A percentile compares a stretch with the other conserved stretches of the same genome.
Conservation (phyloP, 2,797 vertebrate species). For the Enteromius unitaeniatus region DNA sequence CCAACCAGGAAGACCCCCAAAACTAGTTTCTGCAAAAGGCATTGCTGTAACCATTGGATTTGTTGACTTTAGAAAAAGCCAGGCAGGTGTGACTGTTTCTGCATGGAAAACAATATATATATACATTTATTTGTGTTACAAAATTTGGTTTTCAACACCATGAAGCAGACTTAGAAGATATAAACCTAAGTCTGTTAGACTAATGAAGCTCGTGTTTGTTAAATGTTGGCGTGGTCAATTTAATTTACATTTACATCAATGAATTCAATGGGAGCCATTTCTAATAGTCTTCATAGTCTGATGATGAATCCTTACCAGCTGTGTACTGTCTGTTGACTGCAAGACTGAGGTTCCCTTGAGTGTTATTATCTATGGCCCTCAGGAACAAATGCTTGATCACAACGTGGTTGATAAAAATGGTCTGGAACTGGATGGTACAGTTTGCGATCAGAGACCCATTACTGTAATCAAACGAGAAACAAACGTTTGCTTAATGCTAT, state of each 20-base stretch:
- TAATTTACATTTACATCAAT: background rate
- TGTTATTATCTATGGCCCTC: accelerated
- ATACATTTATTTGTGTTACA: background rate
- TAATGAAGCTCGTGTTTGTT: background rate
- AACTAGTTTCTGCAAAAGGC: background rate
- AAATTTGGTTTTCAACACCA: background rate
- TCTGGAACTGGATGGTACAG: slow-evolving; percentile 60
- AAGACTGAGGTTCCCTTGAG: slow-evolving; percentile 33
- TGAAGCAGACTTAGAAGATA: background rate
- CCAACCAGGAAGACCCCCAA: slow-evolving; percentile 65
- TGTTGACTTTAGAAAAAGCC: slow-evolving; percentile 13
- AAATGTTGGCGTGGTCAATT: background rate
- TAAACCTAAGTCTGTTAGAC: background rate
- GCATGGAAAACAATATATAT: background rate
- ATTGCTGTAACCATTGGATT: slow-evolving; percentile 2
- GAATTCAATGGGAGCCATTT: background rate
- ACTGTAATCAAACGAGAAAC: slow-evolving; percentile 56
- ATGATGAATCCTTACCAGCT: slow-evolving; percentile 50
- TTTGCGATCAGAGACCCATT: slow-evolving; percentile 67
- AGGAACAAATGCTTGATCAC: slow-evolving; percentile 35
- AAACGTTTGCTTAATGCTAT: background rate
- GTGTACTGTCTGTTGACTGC: slow-evolving; percentile 53
- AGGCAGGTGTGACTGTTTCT: slow-evolving; percentile 4
- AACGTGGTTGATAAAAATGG: accelerated
- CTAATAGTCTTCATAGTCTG: background rate